phyloP scores from a whole-genome alignment of 2,888 invertebrate species.

The Trachelus tabidus region DNA sequence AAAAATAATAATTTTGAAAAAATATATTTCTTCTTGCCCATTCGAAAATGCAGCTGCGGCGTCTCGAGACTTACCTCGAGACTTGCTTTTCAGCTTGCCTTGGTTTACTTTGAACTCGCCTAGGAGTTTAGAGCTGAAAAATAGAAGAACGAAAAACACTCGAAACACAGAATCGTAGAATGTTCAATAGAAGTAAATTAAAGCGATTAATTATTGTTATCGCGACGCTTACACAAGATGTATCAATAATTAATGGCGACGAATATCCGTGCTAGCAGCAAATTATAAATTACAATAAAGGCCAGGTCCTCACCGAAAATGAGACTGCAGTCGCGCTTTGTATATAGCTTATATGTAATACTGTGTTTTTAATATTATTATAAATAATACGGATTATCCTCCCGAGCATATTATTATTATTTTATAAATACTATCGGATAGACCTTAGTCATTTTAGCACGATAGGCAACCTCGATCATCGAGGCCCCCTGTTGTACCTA shows the following conservation, averaged over 20 bases:
- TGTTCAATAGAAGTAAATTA: neutral
- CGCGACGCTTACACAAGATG: conserved; percentile 14
- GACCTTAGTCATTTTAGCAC: conserved; percentile 26
- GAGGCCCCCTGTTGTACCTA: conserved; percentile 55
- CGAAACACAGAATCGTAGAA: neutral
- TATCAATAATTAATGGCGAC: conserved; percentile 13
- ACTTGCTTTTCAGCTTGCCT: conserved; percentile 12
- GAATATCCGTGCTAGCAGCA: neutral
- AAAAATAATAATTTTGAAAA: neutral
- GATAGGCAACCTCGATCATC: conserved; percentile 25
- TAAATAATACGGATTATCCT: conserved; percentile 43
- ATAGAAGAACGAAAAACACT: conserved; percentile 9
- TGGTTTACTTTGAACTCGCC: neutral
- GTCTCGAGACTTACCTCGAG: conserved; percentile 1
- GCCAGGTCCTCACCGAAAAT: conserved; percentile 34
- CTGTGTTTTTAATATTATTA: conserved; percentile 54
- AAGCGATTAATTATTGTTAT: conserved; percentile 26
- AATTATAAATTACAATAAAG: neutral
- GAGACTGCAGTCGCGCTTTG: conserved; percentile 63
- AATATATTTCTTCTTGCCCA: neutral
- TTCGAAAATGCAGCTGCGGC: neutral
- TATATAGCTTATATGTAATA: conserved; percentile 55
- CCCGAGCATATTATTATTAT: conserved; percentile 34
- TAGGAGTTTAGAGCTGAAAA: neutral
- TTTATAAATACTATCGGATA: conserved; percentile 38